These are phyloP conservation scores for Syndactyla subalaris DNA, from an alignment of 2,797 vertebrate genomes.

Conservation along the genomic window DNA sequence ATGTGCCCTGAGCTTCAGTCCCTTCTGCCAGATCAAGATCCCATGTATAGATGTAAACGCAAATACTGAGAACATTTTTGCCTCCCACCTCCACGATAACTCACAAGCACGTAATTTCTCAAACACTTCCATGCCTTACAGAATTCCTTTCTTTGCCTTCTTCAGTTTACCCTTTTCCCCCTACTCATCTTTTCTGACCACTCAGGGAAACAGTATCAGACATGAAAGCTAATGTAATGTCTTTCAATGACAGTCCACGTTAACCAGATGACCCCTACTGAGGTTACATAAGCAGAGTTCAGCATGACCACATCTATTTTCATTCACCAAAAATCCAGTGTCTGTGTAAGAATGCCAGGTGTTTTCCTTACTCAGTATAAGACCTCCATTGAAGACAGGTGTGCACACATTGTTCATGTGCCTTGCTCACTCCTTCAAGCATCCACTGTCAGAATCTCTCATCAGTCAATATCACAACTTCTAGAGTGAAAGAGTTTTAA, in stretches of 20 bases:
- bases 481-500: not conserved
- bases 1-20: not conserved
- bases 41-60: not conserved
- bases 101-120: not conserved
- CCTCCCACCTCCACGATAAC: not conserved
- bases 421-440: not conserved
- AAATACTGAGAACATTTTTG: not conserved
- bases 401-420: not conserved
- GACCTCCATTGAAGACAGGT: not conserved
- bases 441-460: not conserved
- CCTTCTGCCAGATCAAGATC: not conserved
- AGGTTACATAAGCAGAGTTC: not conserved
- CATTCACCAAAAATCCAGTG: not conserved
- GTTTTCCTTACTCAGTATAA: not conserved
- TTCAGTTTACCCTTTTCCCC: not conserved
- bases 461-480: not conserved
- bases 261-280: not conserved
- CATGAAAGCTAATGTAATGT: not conserved
- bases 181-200: not conserved
- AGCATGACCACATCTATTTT: not conserved
- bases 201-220: not conserved
- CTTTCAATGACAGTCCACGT: not conserved
- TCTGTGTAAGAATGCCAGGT: accelerated
- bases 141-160: not conserved
- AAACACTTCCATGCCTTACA: not conserved